Conservation (phyloP, 2,113 vertebrate species). For the Mustelus asterias region DNA sequence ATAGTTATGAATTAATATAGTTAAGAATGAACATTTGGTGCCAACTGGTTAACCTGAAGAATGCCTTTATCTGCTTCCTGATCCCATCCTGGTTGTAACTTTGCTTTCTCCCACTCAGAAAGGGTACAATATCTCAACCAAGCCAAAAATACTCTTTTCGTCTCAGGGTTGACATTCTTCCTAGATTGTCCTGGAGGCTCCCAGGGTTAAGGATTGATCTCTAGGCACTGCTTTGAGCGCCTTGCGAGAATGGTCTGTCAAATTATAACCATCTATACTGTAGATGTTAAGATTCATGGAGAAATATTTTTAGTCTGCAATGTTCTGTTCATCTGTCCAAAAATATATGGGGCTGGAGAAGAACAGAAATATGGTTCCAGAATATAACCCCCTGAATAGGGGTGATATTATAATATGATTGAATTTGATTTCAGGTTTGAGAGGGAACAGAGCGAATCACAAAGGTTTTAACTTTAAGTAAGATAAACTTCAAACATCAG, state of each 20-base stretch:
- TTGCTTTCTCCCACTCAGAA: not conserved
- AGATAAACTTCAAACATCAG: not conserved
- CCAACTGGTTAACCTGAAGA: too few species aligned
- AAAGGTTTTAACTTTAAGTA: not conserved
- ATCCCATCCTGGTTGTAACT: not conserved
- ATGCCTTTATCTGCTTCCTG: not conserved
- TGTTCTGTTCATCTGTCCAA: not conserved
- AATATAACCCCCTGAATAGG: not conserved
- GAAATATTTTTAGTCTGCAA: not conserved
- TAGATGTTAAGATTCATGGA: not conserved
- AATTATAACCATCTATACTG: not conserved
- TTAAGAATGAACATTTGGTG: too few species aligned
- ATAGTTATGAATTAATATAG: too few species aligned
- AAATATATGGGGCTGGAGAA: not conserved
- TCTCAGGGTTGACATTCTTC: not conserved
- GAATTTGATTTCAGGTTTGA: not conserved
- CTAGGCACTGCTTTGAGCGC: too few species aligned
- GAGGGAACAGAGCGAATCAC: not conserved
- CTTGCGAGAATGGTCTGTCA: too few species aligned
- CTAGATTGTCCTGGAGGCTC: not conserved
- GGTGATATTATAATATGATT: not conserved
- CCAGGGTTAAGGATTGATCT: too few species aligned
- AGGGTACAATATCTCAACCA: not conserved
- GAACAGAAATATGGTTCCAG: not conserved
- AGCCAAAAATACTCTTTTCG: not conserved